A percentile compares a stretch with the other conserved stretches of the same genome.
Conservation (phyloP, 2,797 vertebrate species). For the Uromys caudimaculatus region DNA sequence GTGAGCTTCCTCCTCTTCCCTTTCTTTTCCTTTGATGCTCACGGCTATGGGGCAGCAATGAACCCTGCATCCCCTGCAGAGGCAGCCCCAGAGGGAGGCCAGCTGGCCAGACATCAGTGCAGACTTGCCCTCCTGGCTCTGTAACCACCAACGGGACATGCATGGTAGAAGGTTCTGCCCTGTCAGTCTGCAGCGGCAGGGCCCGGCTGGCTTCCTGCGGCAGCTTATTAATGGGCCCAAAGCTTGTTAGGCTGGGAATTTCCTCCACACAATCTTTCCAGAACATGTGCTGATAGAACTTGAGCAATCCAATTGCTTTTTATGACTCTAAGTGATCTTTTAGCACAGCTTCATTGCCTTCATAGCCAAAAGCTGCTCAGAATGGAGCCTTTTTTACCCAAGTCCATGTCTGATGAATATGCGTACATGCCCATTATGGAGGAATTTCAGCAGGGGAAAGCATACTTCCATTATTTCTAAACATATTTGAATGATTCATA, state of each 20-base stretch:
- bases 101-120: background rate
- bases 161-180: slow-evolving; percentile 52
- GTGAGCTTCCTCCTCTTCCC: slow-evolving; percentile 4
- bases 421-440: slow-evolving; percentile 31
- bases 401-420: slow-evolving; percentile 58
- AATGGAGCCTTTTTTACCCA: slow-evolving; percentile 66
- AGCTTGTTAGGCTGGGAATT: slow-evolving; percentile 59
- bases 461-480: slow-evolving; percentile 68
- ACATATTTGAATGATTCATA: slow-evolving; percentile 49
- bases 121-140: slow-evolving; percentile 29
- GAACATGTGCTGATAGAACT: slow-evolving; percentile 63
- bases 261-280: slow-evolving; percentile 26
- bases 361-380: slow-evolving; percentile 65
- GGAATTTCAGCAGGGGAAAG: slow-evolving; percentile 54
- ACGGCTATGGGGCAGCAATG: background rate
- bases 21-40: slow-evolving; percentile 35
- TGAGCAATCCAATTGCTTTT: slow-evolving; percentile 72
- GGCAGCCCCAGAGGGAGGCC: background rate
- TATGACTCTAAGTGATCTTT: slow-evolving; percentile 74
- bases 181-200: background rate
- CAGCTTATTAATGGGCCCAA: slow-evolving; percentile 49
- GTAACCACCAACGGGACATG: slow-evolving; percentile 1
- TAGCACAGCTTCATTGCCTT: slow-evolving; percentile 69
- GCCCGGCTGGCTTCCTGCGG: slow-evolving; percentile 21
- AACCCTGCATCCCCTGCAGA: background rate